Evolutionary conservation across 2,797 vertebrate species (phyloP), one percentile per base, ranked within the genome.

Genomic region (Cuniculus paca): DNA sequence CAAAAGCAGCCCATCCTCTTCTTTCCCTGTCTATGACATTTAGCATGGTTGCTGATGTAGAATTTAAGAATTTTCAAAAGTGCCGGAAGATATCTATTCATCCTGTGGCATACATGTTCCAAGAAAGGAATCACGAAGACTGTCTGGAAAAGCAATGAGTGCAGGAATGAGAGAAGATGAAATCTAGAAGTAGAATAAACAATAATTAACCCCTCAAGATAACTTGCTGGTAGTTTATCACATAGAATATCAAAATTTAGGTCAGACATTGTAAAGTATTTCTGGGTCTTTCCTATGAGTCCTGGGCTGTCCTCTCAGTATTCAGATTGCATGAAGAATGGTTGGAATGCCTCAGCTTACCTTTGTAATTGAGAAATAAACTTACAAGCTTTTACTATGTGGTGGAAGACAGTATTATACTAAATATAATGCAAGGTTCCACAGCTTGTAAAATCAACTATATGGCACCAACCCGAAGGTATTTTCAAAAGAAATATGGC

Each of bases 401-500:
- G 26, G 68, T 87, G 22, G 60, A 84, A 96, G 91, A 68, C 24
- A 97, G 28, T 79, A 54, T 86, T 77, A 26, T 60, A 45, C 56
- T 90, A 90, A 96, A 91, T 94, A 88, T 72, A 92, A 65, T 34
- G 1, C 34, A 28, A 7, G 26, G 26, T 2, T 77, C 34, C 60
- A 95, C 6, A 60, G 34, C 9, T 78, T 87, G 52, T 95, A 93
- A 84, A 96, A 93, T 88, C 86, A 91, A 36, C 63, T n/a, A 1
- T 0, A 4, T 58, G 83, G 58, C 86, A 63, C 72, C 89, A 93
- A 87, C 17, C 56, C 56, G 48, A 81, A 90, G 88, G 63, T 4
- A 2, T 77, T 68, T 34, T 96, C 82, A 50, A 89, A 94, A 96
- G 88, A 79, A 93, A 94, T 42, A 75, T 14, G 93, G 79, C 80